These are phyloP conservation scores for Andricus curvator DNA, from an alignment of 2,888 invertebrate genomes.

Conservation along the genomic window DNA sequence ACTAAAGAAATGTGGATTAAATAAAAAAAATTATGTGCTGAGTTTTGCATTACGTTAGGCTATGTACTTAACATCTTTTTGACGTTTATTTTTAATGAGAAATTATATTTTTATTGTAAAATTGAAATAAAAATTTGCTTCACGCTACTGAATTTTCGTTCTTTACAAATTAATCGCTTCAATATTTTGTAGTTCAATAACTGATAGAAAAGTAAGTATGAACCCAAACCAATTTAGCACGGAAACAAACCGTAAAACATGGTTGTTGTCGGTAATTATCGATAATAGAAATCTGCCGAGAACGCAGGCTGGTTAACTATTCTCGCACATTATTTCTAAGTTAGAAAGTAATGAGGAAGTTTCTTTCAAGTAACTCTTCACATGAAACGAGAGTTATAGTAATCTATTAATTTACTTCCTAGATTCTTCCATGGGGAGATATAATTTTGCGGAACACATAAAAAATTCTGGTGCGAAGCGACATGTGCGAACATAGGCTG, in stretches of 20 bases:
- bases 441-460: not conserved
- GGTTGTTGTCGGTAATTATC: not conserved
- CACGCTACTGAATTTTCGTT: not conserved
- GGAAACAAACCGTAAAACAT: no score
- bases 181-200: no score
- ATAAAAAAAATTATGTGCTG: no score
- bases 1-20: not conserved
- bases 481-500: not conserved
- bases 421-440: not conserved
- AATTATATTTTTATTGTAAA: slow-evolving; percentile 1
- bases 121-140: not conserved
- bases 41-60: no score
- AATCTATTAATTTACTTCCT: slow-evolving; percentile 10
- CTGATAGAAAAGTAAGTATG: no score
- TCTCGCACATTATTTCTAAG: not conserved
- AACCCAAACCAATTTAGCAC: no score
- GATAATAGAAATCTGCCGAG: not conserved
- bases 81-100: not conserved
- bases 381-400: not conserved
- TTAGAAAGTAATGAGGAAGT: not conserved
- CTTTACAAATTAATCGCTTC: not conserved
- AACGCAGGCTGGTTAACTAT: not conserved
- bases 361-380: not conserved
- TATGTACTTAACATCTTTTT: not conserved
- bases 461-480: not conserved